Conservation (phyloP, 2,797 vertebrate species). For the Champsocephalus gunnari region DNA sequence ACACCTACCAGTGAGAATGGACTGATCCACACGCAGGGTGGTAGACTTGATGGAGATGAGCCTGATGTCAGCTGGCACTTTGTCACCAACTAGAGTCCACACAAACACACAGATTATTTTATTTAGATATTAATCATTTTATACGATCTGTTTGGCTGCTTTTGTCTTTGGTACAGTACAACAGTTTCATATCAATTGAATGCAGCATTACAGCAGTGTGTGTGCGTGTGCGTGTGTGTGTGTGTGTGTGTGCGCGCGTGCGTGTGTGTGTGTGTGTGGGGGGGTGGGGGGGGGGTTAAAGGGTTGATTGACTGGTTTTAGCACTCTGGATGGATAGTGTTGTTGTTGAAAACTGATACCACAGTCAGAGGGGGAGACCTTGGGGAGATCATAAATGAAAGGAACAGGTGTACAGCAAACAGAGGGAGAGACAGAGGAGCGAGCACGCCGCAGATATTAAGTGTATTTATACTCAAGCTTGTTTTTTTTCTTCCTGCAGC, state of each 20-base stretch:
- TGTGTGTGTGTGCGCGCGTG: too few relatives aligned
- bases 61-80: slow-evolving; percentile 88
- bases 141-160: neutral
- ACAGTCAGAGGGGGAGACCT: slow-evolving; percentile 75
- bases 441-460: slow-evolving; percentile 60
- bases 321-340: slow-evolving; percentile 62
- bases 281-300: neutral
- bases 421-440: slow-evolving; percentile 60
- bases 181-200: slow-evolving; percentile 35
- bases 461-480: slow-evolving; percentile 79
- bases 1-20: slow-evolving; percentile 89
- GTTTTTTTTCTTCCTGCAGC: slow-evolving; percentile 49
- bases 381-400: slow-evolving; percentile 74
- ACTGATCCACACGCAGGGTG: slow-evolving; percentile 87
- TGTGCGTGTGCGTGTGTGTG: neutral
- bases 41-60: slow-evolving; percentile 86
- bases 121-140: neutral
- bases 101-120: slow-evolving; percentile 5
- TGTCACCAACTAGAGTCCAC: slow-evolving; percentile 83
- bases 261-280: too few relatives aligned
- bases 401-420: slow-evolving; percentile 73
- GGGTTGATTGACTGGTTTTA: slow-evolving; percentile 69
- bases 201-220: slow-evolving; percentile 39
- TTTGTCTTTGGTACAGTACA: neutral
- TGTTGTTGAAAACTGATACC: slow-evolving; percentile 78